phyloP scores from a whole-genome alignment of 2,113 vertebrate genomes.

The Archilochus colubris region DNA sequence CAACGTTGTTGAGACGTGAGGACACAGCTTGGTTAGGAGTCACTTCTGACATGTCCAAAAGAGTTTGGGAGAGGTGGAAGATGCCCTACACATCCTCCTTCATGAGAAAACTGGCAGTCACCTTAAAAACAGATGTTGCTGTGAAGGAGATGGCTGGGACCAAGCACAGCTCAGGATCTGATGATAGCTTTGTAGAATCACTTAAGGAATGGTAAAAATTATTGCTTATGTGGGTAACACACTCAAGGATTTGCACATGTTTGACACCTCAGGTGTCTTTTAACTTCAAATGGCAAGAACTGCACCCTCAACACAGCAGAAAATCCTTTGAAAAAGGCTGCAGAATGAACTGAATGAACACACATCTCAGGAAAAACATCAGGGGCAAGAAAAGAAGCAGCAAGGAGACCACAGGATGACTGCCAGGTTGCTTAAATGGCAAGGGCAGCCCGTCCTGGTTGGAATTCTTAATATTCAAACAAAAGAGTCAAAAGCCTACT shows the following conservation, averaged over 20 bases:
- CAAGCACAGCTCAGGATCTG: not conserved
- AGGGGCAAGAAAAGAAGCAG: not conserved
- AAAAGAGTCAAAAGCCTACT: not conserved
- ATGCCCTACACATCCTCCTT: not conserved
- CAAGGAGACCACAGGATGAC: not conserved
- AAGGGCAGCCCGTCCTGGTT: not conserved
- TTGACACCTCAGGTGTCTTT: not conserved
- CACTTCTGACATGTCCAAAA: not conserved
- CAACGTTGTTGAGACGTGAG: fast-evolving
- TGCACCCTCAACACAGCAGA: not conserved
- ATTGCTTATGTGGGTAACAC: not conserved
- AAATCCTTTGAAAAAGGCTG: not conserved
- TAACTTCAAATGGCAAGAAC: not conserved
- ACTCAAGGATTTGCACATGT: not conserved
- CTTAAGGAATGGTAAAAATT: not conserved
- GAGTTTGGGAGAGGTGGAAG: not conserved
- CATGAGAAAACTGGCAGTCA: not conserved
- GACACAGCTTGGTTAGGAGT: not conserved
- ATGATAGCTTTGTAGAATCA: not conserved
- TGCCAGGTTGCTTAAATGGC: not conserved
- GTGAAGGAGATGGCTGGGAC: too few relatives aligned
- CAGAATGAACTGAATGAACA: not conserved
- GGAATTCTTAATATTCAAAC: not conserved
- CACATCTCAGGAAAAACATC: not conserved
- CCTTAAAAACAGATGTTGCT: not conserved